These are phyloP conservation scores for Pyrochroa serraticornis DNA, from an alignment of 2,888 invertebrate species.

Conservation along the genomic window DNA sequence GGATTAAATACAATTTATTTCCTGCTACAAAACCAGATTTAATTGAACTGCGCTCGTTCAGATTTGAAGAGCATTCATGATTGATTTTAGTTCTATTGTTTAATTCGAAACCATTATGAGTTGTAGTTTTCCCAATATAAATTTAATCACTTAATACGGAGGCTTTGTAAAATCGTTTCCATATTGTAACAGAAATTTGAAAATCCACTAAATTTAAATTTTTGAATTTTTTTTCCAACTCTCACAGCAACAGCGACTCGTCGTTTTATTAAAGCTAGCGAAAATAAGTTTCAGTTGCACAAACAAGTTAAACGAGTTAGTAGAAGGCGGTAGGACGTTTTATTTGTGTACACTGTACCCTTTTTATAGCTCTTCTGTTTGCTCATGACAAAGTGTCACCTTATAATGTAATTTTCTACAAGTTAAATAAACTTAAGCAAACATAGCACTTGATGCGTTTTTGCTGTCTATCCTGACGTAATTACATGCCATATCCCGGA, in stretches of 20 bases:
- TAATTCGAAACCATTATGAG: too few species aligned
- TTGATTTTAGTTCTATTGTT: too few species aligned
- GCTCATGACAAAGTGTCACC: constrained; percentile 25
- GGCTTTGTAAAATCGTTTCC: too few species aligned
- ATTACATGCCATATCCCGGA: background rate
- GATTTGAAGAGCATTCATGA: too few species aligned
- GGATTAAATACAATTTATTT: too few species aligned
- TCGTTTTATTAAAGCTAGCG: constrained; percentile 26
- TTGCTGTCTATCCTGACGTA: constrained; percentile 3
- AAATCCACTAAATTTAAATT: background rate
- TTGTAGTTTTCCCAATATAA: too few species aligned
- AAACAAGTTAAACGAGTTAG: constrained; percentile 40
- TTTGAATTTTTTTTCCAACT: background rate
- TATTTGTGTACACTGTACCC: constrained; percentile 26
- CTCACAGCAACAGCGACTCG: constrained; percentile 3
- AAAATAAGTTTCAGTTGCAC: constrained; percentile 41
- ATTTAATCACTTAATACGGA: too few species aligned
- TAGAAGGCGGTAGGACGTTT: constrained; percentile 16
- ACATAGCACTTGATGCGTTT: constrained; percentile 15
- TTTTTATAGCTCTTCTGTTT: constrained; percentile 28
- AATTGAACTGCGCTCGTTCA: too few species aligned
- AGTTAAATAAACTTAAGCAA: constrained; percentile 22
- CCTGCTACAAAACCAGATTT: too few species aligned
- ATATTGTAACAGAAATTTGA: too few species aligned
- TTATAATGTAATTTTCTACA: constrained; percentile 27